Evolutionary conservation across 2,113 vertebrate genomes (phyloP).

Genomic region (Phyllostomus discolor): DNA sequence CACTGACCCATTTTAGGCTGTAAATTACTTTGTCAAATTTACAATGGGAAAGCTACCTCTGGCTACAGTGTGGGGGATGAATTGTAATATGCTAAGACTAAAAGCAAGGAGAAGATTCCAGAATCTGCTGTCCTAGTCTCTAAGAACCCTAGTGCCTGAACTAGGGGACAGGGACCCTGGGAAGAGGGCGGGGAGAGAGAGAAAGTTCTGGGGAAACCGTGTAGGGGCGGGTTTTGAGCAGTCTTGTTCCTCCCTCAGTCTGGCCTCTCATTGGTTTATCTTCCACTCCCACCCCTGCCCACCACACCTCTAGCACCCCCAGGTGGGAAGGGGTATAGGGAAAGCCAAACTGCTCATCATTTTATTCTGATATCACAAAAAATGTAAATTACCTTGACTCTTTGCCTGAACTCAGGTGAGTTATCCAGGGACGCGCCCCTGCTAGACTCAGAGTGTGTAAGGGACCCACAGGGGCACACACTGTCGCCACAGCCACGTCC

Average conservation of each 20-base stretch:
- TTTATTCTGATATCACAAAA: not conserved
- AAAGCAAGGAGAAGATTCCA: not conserved
- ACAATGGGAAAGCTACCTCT: constrained; percentile 53
- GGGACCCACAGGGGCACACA: not conserved
- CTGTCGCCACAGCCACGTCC: too few species aligned
- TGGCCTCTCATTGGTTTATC: not conserved
- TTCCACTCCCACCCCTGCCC: rapidly evolving
- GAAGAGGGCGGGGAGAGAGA: rapidly evolving
- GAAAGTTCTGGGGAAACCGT: not conserved
- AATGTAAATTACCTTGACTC: not conserved
- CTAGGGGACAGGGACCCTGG: too few species aligned
- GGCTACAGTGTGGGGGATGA: not conserved
- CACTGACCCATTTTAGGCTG: constrained; percentile 46
- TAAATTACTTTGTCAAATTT: constrained; percentile 58
- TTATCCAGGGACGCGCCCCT: not conserved
- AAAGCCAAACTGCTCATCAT: not conserved
- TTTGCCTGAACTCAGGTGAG: not conserved
- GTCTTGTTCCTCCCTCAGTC: not conserved
- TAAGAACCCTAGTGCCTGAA: not conserved
- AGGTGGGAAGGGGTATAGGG: rapidly evolving
- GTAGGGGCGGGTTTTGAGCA: not conserved
- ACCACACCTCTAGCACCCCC: not conserved
- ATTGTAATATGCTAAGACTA: not conserved
- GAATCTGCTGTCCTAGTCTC: not conserved
- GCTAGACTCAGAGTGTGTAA: not conserved